Evolutionary conservation across 2,113 vertebrate species (phyloP).

Genomic region (Eulemur rufifrons): DNA sequence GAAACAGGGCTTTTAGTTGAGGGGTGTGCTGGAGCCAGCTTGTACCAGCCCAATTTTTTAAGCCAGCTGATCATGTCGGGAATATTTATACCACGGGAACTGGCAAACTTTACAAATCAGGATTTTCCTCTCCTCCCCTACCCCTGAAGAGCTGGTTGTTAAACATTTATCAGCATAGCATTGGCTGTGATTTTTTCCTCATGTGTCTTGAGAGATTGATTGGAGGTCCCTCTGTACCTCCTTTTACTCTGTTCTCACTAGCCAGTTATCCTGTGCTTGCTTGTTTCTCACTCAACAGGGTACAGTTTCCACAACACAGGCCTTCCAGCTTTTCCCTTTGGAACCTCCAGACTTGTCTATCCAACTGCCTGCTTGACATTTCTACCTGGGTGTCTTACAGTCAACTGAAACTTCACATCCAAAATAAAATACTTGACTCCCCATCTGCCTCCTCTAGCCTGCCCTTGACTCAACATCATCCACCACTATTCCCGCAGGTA

Average conservation of each 20-base stretch:
- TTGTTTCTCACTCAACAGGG: background rate
- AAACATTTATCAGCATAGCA: background rate
- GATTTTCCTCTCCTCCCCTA: background rate
- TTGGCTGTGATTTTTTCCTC: background rate
- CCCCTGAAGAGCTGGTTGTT: background rate
- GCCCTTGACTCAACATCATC: background rate
- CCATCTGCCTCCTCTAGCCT: background rate
- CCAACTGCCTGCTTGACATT: background rate
- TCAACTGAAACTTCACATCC: background rate
- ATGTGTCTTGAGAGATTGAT: background rate
- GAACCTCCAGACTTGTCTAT: background rate
- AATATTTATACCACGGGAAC: background rate
- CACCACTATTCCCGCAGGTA: background rate
- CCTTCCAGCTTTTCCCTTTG: background rate
- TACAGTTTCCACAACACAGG: background rate
- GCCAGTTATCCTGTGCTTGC: background rate
- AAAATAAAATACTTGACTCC: background rate
- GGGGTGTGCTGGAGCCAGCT: background rate
- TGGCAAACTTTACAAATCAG: background rate
- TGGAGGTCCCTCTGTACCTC: background rate
- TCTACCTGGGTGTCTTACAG: background rate
- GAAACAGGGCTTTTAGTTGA: background rate
- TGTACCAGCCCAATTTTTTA: background rate
- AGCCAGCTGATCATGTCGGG: background rate
- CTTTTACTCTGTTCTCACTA: background rate